Evolutionary conservation across 1,140 invertebrate species (phyloP).

Genomic region (Penaeus vannamei): DNA sequence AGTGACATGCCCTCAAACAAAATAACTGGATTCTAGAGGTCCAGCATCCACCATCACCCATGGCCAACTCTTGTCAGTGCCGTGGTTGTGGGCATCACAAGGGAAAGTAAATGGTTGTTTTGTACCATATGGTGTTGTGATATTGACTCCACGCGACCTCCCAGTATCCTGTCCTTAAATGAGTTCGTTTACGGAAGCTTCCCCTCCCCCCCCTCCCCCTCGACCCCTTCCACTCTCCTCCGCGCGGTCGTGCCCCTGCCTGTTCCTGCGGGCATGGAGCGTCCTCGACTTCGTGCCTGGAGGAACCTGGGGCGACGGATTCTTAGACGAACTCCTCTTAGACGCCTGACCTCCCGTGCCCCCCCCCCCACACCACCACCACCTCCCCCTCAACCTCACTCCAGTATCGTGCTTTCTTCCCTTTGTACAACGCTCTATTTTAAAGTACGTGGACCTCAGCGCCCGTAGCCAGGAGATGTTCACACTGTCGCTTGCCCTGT

Average conservation of each 20-base stretch:
- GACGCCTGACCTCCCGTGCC: too few species aligned
- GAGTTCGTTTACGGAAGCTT: conserved; percentile 46
- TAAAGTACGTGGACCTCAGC: too few species aligned
- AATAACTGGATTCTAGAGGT: conserved; percentile 67
- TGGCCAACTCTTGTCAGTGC: conserved; percentile 55
- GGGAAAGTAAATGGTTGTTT: conserved; percentile 65
- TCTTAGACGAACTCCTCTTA: too few species aligned
- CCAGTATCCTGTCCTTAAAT: conserved; percentile 39
- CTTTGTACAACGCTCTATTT: too few species aligned
- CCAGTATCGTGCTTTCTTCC: too few species aligned
- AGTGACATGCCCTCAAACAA: conserved; percentile 67
- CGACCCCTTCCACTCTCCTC: conserved; percentile 23
- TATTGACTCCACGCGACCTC: conserved; percentile 50
- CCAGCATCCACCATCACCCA: conserved; percentile 39
- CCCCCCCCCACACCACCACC: too few species aligned
- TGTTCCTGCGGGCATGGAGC: too few species aligned
- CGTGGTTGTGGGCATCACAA: conserved; percentile 60
- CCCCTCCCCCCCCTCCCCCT: conserved; percentile 22
- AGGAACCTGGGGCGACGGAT: too few species aligned
- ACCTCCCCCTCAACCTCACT: too few species aligned
- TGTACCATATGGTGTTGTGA: conserved; percentile 57
- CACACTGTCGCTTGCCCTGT: too few species aligned
- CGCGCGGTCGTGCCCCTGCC: background rate
- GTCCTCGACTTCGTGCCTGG: too few species aligned
- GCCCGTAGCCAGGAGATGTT: too few species aligned